Conservation (phyloP, 2,888 invertebrate genomes). For the Orthonychiurus folsomi region DNA sequence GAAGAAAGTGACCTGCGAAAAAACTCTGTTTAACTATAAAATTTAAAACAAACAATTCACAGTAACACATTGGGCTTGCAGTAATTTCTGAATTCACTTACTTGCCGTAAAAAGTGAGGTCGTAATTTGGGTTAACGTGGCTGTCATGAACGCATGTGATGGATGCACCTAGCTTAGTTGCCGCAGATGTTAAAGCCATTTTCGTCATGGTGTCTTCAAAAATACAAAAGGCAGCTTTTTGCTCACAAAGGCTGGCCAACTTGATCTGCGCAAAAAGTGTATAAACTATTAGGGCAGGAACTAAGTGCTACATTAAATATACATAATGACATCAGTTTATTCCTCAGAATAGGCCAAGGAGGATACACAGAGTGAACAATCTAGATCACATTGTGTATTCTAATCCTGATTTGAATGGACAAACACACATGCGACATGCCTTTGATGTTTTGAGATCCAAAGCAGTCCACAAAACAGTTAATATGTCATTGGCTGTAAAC, state of each 20-base stretch:
- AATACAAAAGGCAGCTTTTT: slow-evolving; percentile 17
- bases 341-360: too few species aligned
- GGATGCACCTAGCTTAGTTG: slow-evolving; percentile 20
- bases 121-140: slow-evolving; percentile 9
- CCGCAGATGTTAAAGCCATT: slow-evolving; percentile 22
- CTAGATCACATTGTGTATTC: too few species aligned
- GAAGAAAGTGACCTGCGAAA: slow-evolving; percentile 19
- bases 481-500: slow-evolving; percentile 28
- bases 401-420: too few species aligned
- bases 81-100: slow-evolving; percentile 12
- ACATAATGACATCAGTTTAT: too few species aligned
- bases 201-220: slow-evolving; percentile 25
- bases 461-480: slow-evolving; percentile 34
- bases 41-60: neutral
- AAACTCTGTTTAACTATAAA: too few species aligned
- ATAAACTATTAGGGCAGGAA: too few species aligned
- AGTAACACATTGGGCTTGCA: neutral
- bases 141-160: slow-evolving; percentile 19
- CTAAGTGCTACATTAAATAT: too few species aligned
- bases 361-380: too few species aligned
- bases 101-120: slow-evolving; percentile 24
- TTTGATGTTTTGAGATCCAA: slow-evolving; percentile 27
- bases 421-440: too few species aligned
- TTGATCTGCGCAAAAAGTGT: too few species aligned
- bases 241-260: neutral